Evolutionary conservation across 2,888 invertebrate genomes (phyloP), one percentile per base, ranked within the genome.

Genomic region (Lasiommata megera): DNA sequence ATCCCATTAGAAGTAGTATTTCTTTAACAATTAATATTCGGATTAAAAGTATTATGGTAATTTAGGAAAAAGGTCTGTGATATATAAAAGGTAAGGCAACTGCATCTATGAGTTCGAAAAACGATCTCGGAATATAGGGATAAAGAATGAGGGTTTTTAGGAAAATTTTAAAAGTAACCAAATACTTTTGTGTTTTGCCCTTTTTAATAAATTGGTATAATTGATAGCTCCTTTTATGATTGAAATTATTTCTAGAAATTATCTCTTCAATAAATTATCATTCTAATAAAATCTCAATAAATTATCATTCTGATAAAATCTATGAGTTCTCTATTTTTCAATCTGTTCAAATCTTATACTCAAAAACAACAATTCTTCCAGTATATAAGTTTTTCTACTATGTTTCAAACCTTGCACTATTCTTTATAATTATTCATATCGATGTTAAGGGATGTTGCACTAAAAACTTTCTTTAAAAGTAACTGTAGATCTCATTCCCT

Each of bases 21-120:
- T 62, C 59, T 59, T 64, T 65, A 64, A 56, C 50, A 54, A 48
- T 54, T 58, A 58, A 60, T 66, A 63, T 67, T 63, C 63, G 61
- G 64, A 55, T 59, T 80, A 79, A 80, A 86, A 86, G 86, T 88
- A 88, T 88, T 88, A 87, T 81, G 80, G 74, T 85, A 82, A 72
- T 80, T 80, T 83, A 87, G 81, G 76, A 79, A 84, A 51, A 84
- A 81, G 80, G 84, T 82, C 88, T 88, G 88, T 89, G 88, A 88
- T 88, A 88, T 80, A 78, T 79, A 68, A 79, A 75, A 78, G 76
- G 79, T 87, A 84, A 85, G 83, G 72, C 52, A 48, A 41, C 70
- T 73, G 77, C 76, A 82, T 81, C 87, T 82, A 86, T 85, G 82
- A 80, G 83, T 78, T 34, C 14, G 69, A 70, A 76, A 69, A 74